A percentile compares a stretch with the other conserved stretches of the same genome.
Evolutionary conservation across 1,140 invertebrate genomes (phyloP).

Genomic region (Drosophila fuyamai): DNA sequence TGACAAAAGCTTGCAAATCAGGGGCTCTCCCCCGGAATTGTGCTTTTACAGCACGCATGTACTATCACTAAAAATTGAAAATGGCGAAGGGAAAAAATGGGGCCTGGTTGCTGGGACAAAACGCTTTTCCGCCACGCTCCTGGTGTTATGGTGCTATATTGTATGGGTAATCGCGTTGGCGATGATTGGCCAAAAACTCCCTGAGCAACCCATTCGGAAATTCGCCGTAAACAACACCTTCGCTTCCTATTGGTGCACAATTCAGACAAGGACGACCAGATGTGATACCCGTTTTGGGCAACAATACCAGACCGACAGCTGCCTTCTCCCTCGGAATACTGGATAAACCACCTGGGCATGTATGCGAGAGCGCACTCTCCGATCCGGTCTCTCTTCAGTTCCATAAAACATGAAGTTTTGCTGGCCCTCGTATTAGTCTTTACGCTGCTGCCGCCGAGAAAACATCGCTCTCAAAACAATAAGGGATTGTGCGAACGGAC

Average conservation of each 20-base stretch:
- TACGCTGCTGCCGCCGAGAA: constrained; percentile 57
- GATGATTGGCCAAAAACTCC: constrained; percentile 37
- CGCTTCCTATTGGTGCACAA: constrained; percentile 34
- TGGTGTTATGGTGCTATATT: constrained; percentile 17
- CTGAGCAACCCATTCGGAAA: constrained; percentile 34
- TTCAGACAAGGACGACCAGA: constrained; percentile 38
- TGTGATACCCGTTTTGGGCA: constrained; percentile 16
- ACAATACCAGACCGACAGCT: constrained; percentile 12
- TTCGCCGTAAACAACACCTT: constrained; percentile 36
- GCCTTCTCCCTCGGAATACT: constrained; percentile 39
- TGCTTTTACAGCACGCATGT: constrained; percentile 40
- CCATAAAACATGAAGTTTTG: constrained; percentile 62
- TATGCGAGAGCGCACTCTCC: constrained; percentile 17
- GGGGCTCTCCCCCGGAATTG: constrained; percentile 25
- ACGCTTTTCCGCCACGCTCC: constrained; percentile 44
- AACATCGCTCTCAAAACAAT: constrained; percentile 42
- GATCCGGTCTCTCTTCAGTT: constrained; percentile 37
- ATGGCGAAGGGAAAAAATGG: constrained; percentile 46
- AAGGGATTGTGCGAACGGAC: constrained; percentile 9
- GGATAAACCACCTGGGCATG: constrained; percentile 25
- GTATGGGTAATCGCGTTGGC: constrained; percentile 24
- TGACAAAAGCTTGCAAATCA: constrained; percentile 49
- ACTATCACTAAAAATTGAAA: constrained; percentile 35
- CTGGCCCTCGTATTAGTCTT: constrained; percentile 50
- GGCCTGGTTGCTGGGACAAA: constrained; percentile 33